Evolutionary conservation across 2,113 vertebrate genomes (phyloP).

Genomic region (Poecile atricapillus): DNA sequence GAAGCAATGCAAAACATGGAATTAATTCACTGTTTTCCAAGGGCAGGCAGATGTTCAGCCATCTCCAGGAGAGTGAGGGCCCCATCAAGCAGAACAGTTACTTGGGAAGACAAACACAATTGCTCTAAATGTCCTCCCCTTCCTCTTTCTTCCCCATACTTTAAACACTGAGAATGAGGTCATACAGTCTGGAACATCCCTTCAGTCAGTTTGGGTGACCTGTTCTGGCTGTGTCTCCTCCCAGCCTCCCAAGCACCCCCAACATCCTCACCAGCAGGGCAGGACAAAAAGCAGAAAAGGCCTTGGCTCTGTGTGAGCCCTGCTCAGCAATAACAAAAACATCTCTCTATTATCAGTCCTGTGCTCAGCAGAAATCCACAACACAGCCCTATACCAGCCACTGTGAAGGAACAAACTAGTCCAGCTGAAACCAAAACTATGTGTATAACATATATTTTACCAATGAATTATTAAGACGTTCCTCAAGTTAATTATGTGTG

Average conservation of each 20-base stretch:
- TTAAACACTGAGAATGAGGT: background rate
- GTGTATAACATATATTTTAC: background rate
- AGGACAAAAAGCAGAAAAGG: rapidly evolving
- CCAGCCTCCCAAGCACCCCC: rapidly evolving
- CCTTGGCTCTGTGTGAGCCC: background rate
- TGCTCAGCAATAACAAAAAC: background rate
- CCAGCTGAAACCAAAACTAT: background rate
- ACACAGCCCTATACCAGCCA: background rate
- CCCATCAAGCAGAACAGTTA: rapidly evolving
- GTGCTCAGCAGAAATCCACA: background rate
- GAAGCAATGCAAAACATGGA: background rate
- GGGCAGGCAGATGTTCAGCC: background rate
- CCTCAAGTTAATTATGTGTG: background rate
- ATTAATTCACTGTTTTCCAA: background rate
- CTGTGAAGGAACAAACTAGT: background rate
- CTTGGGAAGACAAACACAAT: background rate
- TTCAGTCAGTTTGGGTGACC: background rate
- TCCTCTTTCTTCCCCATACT: background rate
- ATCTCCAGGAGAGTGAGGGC: background rate
- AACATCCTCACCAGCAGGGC: rapidly evolving
- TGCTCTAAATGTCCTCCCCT: background rate
- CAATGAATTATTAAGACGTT: background rate
- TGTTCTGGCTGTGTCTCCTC: background rate
- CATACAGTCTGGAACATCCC: background rate
- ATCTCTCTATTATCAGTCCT: background rate